phyloP scores from a whole-genome alignment of 2,113 vertebrate species.

The Tyrannus savana region DNA sequence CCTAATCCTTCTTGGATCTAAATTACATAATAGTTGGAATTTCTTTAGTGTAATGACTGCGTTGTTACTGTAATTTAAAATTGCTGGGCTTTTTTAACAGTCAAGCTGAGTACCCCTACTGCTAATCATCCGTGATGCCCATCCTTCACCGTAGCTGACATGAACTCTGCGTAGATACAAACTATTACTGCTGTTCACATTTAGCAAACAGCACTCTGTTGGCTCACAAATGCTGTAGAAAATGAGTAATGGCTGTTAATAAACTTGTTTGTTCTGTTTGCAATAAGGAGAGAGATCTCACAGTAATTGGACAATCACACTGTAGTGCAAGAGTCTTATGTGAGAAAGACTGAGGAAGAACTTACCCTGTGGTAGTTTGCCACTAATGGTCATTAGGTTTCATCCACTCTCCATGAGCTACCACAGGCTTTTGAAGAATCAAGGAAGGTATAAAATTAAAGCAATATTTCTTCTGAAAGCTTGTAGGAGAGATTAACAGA shows the following conservation, averaged over 20 bases:
- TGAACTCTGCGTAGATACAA: not conserved
- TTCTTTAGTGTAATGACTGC: not conserved
- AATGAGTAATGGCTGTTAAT: conserved; percentile 44
- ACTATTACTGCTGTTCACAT: not conserved
- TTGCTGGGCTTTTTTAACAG: not conserved
- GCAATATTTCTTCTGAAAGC: conserved; percentile 29
- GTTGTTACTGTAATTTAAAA: not conserved
- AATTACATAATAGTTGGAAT: conserved; percentile 7
- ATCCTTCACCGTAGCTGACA: not conserved
- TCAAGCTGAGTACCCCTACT: not conserved
- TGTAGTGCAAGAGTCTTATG: not conserved
- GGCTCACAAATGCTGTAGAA: not conserved
- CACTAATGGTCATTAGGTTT: not conserved
- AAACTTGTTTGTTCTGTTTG: conserved; percentile 9
- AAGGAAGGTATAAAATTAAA: conserved; percentile 18
- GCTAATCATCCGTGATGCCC: not conserved
- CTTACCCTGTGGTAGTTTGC: not conserved
- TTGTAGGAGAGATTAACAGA: not conserved
- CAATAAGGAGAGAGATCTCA: not conserved
- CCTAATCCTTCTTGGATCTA: not conserved
- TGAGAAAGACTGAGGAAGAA: not conserved
- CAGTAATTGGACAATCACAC: not conserved
- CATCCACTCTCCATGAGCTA: not conserved
- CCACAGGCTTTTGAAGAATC: not conserved
- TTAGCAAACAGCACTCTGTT: not conserved